These are phyloP conservation scores for Eupleurogrammus muticus DNA, from an alignment of 2,797 vertebrate species.

Conservation along the genomic window DNA sequence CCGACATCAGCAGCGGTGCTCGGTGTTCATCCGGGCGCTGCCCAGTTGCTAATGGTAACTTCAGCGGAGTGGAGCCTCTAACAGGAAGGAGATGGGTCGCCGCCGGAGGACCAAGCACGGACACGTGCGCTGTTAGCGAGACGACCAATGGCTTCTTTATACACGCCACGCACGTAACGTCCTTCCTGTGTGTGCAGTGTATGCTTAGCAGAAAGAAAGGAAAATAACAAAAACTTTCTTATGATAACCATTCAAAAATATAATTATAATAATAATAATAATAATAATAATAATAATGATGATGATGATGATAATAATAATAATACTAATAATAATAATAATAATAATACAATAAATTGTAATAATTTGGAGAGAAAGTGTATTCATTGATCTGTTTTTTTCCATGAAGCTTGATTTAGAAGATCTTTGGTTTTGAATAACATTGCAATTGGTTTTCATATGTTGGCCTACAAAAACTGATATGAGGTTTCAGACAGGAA, in stretches of 20 bases:
- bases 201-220: not conserved
- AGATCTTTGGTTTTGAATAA: no score
- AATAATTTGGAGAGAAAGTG: not conserved
- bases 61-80: slow-evolving; percentile 33
- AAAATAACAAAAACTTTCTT: not conserved
- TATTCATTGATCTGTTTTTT: not conserved
- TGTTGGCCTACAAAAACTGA: no score
- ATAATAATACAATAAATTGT: not conserved
- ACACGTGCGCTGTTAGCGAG: not conserved
- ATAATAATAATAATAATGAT: no score
- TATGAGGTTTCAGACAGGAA: no score
- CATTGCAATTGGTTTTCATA: no score
- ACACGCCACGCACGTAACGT: not conserved
- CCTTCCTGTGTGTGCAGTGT: not conserved
- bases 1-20: slow-evolving; percentile 36
- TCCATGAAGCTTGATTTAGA: no score
- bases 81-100: slow-evolving; percentile 24
- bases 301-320: no score
- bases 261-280: no score
- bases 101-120: not conserved
- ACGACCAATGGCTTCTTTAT: not conserved
- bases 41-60: slow-evolving; percentile 80
- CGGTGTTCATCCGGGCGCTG: slow-evolving; percentile 66
- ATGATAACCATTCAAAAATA: no score
- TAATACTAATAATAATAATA: not conserved